These are phyloP conservation scores for Paratrypauchen microcephalus DNA, from an alignment of 2,797 vertebrate species.

Conservation along the genomic window DNA sequence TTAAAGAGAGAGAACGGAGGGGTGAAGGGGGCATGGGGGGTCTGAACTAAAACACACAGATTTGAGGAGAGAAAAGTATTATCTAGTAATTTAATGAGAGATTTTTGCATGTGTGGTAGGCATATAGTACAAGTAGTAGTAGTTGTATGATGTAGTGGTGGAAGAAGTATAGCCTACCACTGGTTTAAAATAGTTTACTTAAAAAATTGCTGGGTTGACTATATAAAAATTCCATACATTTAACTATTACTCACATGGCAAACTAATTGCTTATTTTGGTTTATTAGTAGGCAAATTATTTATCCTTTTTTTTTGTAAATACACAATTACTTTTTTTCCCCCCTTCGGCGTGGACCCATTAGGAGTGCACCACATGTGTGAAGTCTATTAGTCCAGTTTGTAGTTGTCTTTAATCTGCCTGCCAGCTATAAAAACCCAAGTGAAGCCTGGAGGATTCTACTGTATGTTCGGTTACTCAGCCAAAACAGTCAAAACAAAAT, in stretches of 20 bases:
- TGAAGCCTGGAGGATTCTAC: slow-evolving; percentile 27
- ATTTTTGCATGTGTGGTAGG: no score
- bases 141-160: no score
- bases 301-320: no score
- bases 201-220: no score
- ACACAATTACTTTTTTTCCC: no score
- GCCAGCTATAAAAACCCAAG: slow-evolving; percentile 54
- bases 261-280: neutral
- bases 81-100: no score
- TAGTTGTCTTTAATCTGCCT: slow-evolving; percentile 44
- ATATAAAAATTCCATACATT: neutral
- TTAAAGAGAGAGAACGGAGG: neutral
- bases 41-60: neutral
- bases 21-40: no score
- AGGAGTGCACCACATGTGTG: slow-evolving; percentile 13
- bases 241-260: neutral
- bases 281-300: no score
- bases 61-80: no score
- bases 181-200: no score
- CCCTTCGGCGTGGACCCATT: neutral
- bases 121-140: no score
- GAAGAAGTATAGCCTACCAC: no score
- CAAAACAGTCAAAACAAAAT: slow-evolving; percentile 2
- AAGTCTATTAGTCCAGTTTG: slow-evolving; percentile 9
- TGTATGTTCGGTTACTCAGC: neutral